Percentiles rank a stretch among this genome's conserved stretches.
phyloP scores from a whole-genome alignment of 37 sponge, comb jelly and placozoan genomes.

The Crambe crambe region DNA sequence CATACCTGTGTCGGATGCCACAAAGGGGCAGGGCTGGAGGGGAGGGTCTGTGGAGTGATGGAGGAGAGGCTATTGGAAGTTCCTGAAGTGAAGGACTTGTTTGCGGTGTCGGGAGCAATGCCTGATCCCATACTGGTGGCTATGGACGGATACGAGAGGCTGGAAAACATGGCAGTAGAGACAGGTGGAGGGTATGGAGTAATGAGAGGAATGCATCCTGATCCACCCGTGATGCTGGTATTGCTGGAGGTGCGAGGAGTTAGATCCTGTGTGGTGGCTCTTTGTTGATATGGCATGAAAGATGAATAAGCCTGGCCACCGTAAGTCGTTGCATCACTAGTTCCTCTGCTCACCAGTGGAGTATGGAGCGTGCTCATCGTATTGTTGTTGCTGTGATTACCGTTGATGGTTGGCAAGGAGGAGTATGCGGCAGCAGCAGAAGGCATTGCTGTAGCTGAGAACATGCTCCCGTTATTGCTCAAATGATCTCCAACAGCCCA shows the following conservation, averaged over 20 bases:
- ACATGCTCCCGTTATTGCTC: too few relatives aligned
- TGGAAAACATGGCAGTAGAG: conserved; percentile 17
- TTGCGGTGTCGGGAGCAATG: neutral
- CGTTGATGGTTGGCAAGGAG: conserved; percentile 33
- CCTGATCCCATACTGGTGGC: neutral
- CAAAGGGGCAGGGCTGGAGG: conserved; percentile 34
- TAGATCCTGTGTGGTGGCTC: conserved; percentile 3
- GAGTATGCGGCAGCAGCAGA: conserved; percentile 29
- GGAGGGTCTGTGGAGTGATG: neutral
- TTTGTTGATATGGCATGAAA: conserved; percentile 51
- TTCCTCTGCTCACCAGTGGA: neutral
- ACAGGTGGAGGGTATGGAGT: conserved; percentile 54
- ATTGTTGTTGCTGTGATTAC: conserved; percentile 65
- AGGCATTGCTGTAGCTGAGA: conserved; percentile 15
- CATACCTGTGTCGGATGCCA: conserved; percentile 21
- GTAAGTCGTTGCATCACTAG: neutral
- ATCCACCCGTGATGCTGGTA: neutral
- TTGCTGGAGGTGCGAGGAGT: neutral
- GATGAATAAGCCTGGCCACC: conserved; percentile 30
- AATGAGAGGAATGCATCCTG: conserved; percentile 28
- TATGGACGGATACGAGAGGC: neutral
- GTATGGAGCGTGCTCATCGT: conserved; percentile 7
- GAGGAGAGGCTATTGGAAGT: neutral
- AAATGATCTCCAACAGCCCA: conserved; percentile 15
- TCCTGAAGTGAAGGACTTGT: neutral